Evolutionary conservation across 2,888 invertebrate species (phyloP).

Genomic region (Muschampia plurimacula): DNA sequence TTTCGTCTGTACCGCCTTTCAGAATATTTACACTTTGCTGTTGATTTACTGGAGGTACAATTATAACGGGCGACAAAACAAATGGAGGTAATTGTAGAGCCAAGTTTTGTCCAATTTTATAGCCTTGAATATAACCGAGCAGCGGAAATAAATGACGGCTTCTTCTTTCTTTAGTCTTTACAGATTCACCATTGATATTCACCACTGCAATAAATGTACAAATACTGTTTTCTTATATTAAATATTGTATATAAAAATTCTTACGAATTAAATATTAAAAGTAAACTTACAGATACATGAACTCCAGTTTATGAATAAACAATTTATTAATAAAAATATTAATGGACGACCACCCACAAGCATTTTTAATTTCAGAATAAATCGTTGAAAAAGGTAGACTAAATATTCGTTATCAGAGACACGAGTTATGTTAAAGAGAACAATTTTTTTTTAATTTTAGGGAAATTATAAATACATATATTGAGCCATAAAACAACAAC

Average conservation of each 20-base stretch:
- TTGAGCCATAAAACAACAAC: too few species aligned
- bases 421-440: constrained; percentile 50
- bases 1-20: constrained; percentile 48
- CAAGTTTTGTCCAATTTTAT: constrained; percentile 53
- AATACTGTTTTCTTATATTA: not conserved
- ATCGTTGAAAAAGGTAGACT: constrained; percentile 40
- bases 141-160: constrained; percentile 50
- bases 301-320: constrained; percentile 45
- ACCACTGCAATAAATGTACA: constrained; percentile 46
- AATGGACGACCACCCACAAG: constrained; percentile 53
- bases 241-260: not conserved
- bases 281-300: constrained; percentile 50
- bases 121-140: constrained; percentile 54
- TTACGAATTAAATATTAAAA: not conserved
- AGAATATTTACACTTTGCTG: constrained; percentile 55
- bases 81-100: constrained; percentile 51
- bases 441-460: constrained; percentile 32
- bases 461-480: not conserved
- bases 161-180: constrained; percentile 41
- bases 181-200: constrained; percentile 33
- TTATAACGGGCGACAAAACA: constrained; percentile 53
- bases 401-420: constrained; percentile 47
- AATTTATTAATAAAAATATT: constrained; percentile 47
- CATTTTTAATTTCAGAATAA: constrained; percentile 64
- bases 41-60: constrained; percentile 56